phyloP scores from a whole-genome alignment of 2,797 vertebrate species.

The Chromis chromis region DNA sequence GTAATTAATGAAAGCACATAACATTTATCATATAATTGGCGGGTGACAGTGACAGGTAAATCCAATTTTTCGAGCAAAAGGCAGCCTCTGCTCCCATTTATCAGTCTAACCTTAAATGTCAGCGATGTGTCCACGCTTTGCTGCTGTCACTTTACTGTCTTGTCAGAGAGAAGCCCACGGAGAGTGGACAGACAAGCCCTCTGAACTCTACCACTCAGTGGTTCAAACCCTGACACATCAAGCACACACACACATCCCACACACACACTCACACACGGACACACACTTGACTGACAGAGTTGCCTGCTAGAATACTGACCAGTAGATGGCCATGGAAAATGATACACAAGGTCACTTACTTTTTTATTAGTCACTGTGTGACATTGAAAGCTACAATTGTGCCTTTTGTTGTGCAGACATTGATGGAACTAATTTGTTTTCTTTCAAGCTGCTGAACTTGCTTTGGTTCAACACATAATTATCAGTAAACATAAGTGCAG shows the following conservation, averaged over 20 bases:
- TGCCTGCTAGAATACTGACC: constrained; percentile 73
- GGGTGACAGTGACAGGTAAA: constrained; percentile 23
- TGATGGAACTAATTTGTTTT: background rate
- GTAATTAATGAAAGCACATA: constrained; percentile 22
- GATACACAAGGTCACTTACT: constrained; percentile 61
- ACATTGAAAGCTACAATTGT: constrained; percentile 2
- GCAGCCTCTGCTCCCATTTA: constrained; percentile 57
- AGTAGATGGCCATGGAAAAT: constrained; percentile 44
- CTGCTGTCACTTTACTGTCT: constrained; percentile 73
- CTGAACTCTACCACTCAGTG: constrained; percentile 81
- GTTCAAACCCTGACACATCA: constrained; percentile 78
- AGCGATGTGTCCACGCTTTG: constrained; percentile 66
- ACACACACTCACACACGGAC: constrained; percentile 36
- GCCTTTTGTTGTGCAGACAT: background rate
- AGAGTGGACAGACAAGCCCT: constrained; percentile 82
- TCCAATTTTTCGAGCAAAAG: constrained; percentile 49
- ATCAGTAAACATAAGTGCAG: too few relatives aligned
- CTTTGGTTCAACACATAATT: background rate
- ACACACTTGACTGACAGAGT: constrained; percentile 56
- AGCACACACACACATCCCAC: constrained; percentile 38
- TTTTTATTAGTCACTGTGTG: background rate
- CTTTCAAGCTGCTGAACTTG: background rate
- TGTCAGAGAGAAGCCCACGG: constrained; percentile 70
- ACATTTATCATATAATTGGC: constrained; percentile 18
- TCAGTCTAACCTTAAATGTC: constrained; percentile 67